A percentile compares a stretch with the other conserved stretches of the same genome.
These are phyloP conservation scores for Pantherophis alleghaniensis DNA, from an alignment of 2,797 vertebrate species.

Conservation along the genomic window DNA sequence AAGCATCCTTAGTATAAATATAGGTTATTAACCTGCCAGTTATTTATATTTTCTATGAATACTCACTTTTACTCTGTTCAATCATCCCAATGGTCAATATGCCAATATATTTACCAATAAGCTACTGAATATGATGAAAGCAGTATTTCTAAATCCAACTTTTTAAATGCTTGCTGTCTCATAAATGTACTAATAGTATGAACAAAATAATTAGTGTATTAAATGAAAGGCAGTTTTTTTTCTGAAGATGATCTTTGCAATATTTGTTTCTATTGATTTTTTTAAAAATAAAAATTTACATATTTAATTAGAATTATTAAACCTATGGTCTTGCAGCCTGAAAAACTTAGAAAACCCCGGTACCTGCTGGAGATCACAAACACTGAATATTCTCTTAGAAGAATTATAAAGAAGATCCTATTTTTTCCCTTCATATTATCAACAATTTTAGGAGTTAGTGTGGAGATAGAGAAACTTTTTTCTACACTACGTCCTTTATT, in stretches of 20 bases:
- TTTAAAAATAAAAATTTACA: not conserved
- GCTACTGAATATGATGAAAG: not conserved
- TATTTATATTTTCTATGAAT: not conserved
- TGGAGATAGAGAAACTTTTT: no score
- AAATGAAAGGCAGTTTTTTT: constrained; percentile 15
- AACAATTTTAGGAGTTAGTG: no score
- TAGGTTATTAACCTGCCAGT: not conserved
- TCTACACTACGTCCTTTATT: no score
- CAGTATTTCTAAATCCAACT: not conserved
- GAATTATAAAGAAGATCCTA: no score
- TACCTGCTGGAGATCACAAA: no score
- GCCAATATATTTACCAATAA: constrained; percentile 15
- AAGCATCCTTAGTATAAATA: not conserved
- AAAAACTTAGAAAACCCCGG: no score
- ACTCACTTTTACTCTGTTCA: not conserved
- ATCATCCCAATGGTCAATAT: not conserved
- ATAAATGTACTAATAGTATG: not conserved
- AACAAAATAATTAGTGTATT: not conserved
- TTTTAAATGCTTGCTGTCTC: constrained; percentile 5
- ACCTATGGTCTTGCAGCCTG: not conserved
- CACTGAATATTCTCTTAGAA: no score
- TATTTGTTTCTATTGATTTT: not conserved
- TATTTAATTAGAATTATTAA: not conserved
- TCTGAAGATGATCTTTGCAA: not conserved
- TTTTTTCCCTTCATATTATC: no score